Evolutionary conservation across 2,797 vertebrate genomes (phyloP), one percentile per base, ranked within the genome.

Genomic region (Chloroceryle inda): DNA sequence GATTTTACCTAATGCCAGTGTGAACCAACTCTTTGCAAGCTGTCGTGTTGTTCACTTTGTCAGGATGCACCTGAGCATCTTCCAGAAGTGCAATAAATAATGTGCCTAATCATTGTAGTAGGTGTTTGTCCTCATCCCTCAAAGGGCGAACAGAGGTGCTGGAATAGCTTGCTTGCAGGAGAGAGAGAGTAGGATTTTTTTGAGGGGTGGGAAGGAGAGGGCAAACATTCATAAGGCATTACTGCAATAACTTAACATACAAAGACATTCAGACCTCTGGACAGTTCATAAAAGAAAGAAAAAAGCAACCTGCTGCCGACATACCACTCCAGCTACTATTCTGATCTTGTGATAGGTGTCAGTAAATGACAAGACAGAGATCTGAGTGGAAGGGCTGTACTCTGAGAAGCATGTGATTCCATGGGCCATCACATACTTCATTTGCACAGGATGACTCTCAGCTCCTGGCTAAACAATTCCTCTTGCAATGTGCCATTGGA

Each of bases 61-160:
- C 22, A 21, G 86, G 86, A 31, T 3, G 8, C 35, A 44, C 7
- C 50, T 59, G 50, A 92, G 52, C 61, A 45, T 21, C 89, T 47
- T 82, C 78, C 63, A 38, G 52, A n/a, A 64, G 58, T 9, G 61
- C 53, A 58, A 1, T 21, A 52, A 84, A 26, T 42, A 26, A 55
- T 31, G 33, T 3, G 26, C 42, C 55, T 44, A 3, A 17, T 42
- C 77, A 13, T 0, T 5, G 42, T 3, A 20, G 12, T 15, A 9
- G 5, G 0, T 14, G 10, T 8, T 42, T 8, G 1, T 67, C 72
- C 33, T 84, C 19, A 17, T 68, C 10, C 42, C 29, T 69, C 12
- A 4, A 23, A 73, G 52, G 35, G 16, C 5, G 24, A 45, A 9
- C 2, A 5, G 4, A 6, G 7, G 22, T 6, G 3, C 9, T 7